phyloP scores from a whole-genome alignment of 2,113 vertebrate species.

The Trogon melanurus region DNA sequence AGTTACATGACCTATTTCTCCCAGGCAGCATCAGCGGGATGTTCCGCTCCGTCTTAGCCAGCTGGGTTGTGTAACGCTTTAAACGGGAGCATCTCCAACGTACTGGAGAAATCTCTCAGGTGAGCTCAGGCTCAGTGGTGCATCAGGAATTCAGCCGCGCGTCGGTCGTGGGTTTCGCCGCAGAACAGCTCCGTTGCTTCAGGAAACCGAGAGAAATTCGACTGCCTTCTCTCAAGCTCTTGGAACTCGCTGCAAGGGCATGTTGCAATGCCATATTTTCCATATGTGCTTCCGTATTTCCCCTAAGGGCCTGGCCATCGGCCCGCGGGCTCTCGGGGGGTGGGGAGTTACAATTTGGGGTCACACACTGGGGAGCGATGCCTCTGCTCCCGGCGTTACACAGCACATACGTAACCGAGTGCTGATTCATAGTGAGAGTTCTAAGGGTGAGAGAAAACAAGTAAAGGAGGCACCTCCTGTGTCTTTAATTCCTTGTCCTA shows the following conservation, averaged over 20 bases:
- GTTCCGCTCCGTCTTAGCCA: not conserved
- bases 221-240: not conserved
- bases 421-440: not conserved
- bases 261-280: not conserved
- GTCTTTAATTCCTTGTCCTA: not conserved
- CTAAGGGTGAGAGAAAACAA: not conserved
- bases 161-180: not conserved
- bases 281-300: not conserved
- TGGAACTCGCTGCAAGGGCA: not conserved
- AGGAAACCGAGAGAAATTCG: not conserved
- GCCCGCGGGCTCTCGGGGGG: not conserved
- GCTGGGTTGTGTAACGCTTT: rapidly evolving
- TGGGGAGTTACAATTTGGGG: not conserved
- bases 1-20: not conserved
- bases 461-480: not conserved
- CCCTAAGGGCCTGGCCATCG: not conserved
- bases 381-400: not conserved
- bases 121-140: not conserved
- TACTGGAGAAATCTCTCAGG: not conserved
- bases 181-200: not conserved
- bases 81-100: not conserved
- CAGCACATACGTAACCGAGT: not conserved
- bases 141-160: not conserved
- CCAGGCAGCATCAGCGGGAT: not conserved
- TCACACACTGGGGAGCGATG: not conserved